These are phyloP conservation scores for Glossosoma conforme DNA, from an alignment of 1,140 invertebrate species.

Conservation along the genomic window DNA sequence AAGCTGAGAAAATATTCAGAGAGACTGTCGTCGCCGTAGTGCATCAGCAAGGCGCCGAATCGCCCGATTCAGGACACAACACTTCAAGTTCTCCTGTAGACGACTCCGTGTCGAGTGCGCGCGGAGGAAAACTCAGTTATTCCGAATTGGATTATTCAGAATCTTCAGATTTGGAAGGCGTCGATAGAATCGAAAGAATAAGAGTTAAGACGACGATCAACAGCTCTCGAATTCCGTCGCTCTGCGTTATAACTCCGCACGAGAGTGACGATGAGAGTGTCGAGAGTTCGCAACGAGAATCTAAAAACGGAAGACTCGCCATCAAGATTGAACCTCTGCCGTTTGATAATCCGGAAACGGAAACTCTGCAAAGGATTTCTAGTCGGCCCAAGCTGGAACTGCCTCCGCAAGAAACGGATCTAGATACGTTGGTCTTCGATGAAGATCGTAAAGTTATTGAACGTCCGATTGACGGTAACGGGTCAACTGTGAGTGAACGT, in stretches of 20 bases:
- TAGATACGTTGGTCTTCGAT: constrained; percentile 30
- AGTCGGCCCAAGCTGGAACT: constrained; percentile 47
- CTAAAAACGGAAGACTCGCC: neutral
- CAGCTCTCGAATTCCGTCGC: constrained; percentile 81
- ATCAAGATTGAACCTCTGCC: neutral
- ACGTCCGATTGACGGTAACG: neutral
- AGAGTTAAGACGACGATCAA: constrained; percentile 82
- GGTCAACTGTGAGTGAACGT: too few species aligned
- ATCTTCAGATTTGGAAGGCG: constrained; percentile 78
- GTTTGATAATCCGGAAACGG: neutral
- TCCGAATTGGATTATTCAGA: constrained; percentile 73
- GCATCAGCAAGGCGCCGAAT: constrained; percentile 52
- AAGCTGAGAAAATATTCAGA: too few species aligned
- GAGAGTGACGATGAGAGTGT: constrained; percentile 79
- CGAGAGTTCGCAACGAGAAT: constrained; percentile 33
- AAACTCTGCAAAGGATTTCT: constrained; percentile 13
- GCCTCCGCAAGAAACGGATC: constrained; percentile 36
- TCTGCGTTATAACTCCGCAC: constrained; percentile 86
- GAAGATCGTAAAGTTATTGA: constrained; percentile 15
- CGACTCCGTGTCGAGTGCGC: constrained; percentile 62
- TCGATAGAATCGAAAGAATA: constrained; percentile 78
- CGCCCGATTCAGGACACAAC: constrained; percentile 74
- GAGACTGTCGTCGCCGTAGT: constrained; percentile 26
- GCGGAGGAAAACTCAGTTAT: constrained; percentile 60
- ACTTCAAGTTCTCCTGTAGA: constrained; percentile 76